Base-by-base conservation (phyloP, 37 sponge, comb jelly and placozoan genomes). In the Tethya wilhelma region DNA sequence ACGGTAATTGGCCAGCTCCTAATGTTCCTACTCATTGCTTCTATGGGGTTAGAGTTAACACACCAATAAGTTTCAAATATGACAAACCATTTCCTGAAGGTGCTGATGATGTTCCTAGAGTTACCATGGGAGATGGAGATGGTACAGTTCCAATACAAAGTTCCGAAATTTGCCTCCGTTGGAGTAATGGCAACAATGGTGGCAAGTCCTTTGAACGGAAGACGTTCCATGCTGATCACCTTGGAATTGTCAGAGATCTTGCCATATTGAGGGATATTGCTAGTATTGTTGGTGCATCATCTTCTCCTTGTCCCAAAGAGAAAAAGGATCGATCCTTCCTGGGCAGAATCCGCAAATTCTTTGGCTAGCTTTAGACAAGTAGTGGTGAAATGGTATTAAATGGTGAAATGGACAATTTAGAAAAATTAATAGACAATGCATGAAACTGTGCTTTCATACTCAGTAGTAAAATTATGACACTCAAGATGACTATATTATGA, bases 131-230 rank as follows among this genome's bases (percentile, higher is more conserved):
- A n/a, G n/a, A n/a, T n/a, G n/a, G n/a, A n/a, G 94, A 94, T 57
- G 87, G 90, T 20, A 94, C 87, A 0, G 90, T 94, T 33, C 86
- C 86, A 62, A 36, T 44, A 7, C 39, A 26, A 6, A 82, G 79
- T 36, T 67, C 91, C 19, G 77, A 89, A 56, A 71, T 86, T 34
- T 90, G 90, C 56, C 71, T 43, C 11, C 37, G 79, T 45, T 94
- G 91, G 83, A 67, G 49, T 14, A n/a, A n/a, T n/a, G 26, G 38
- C 0, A 55, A 73, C 19, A 29, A 31, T 2, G 26, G 38, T 23
- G 4, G 17, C 1, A 23, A 70, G 25, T 45, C 30, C 17, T 44
- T 6, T 23, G 8, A 12, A 9, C 1, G 34, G 0, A 67, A 45
- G 11, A n/a, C n/a, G n/a, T 17, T 71, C 26, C 76, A 69, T 25